phyloP scores from a whole-genome alignment of 2,113 vertebrate genomes.

The Pantherophis guttatus region DNA sequence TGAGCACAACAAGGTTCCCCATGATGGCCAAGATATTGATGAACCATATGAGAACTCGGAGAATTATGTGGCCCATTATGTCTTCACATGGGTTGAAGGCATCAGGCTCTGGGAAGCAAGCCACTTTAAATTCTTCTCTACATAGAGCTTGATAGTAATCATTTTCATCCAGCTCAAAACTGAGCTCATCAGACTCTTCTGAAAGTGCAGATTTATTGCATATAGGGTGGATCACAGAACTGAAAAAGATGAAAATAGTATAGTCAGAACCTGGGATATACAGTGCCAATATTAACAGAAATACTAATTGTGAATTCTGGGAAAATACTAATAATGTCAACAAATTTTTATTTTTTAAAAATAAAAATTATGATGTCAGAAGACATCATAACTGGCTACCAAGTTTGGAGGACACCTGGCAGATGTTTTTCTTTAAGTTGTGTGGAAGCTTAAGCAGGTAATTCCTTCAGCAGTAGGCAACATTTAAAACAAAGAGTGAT shows the following conservation, averaged over 20 bases:
- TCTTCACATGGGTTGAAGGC: constrained; percentile 96
- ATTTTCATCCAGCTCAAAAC: constrained; percentile 57
- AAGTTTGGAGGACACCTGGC: neutral
- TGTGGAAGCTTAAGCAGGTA: neutral
- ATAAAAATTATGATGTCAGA: neutral
- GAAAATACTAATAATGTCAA: neutral
- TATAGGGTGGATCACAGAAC: constrained; percentile 68
- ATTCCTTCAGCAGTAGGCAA: neutral
- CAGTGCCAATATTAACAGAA: neutral
- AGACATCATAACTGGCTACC: neutral
- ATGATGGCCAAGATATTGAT: constrained; percentile 85
- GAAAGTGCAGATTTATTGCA: constrained; percentile 71
- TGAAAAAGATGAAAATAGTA: constrained; percentile 59
- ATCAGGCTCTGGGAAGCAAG: constrained; percentile 83
- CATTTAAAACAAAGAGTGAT: neutral
- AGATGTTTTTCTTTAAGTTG: neutral
- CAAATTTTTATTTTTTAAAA: neutral
- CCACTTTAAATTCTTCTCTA: constrained; percentile 71
- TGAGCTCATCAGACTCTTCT: constrained; percentile 50
- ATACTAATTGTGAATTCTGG: neutral
- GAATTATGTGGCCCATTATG: constrained; percentile 82
- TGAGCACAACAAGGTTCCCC: constrained; percentile 82
- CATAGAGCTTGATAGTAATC: constrained; percentile 76
- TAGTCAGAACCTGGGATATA: neutral
- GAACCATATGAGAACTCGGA: constrained; percentile 90